Evolutionary conservation across 2,888 invertebrate genomes (phyloP), one percentile per base, ranked within the genome.

Genomic region (Eugnorisma glareosa): DNA sequence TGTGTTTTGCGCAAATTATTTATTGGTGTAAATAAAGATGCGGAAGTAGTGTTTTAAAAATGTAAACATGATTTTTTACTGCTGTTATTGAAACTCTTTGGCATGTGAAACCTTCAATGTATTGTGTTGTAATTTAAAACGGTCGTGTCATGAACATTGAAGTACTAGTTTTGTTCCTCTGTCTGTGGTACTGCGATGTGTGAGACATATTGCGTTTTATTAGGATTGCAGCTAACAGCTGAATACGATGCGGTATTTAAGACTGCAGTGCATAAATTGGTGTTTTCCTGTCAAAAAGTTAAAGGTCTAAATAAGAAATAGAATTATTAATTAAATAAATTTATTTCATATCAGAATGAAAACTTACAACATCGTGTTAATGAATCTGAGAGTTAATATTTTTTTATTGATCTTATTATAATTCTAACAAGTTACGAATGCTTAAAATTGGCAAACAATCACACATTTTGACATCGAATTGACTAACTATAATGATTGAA

Each of bases 261-360:
- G 7, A 73, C 2, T 0, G 24, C 13, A 28, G 6, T 10, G 7
- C 0, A 48, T 35, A 51, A 15, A 54, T 31, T n/a, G 21, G 6
- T 21, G 51, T 45, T 31, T 66, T n/a, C 3, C 15, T 0, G 24
- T 10, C 11, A 35, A 10, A 35, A 28, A 48, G 21, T n/a, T 13
- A n/a, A 28, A 5, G 57, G 21, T 77, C 4, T 8, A 37, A 82
- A 83, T 73, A 73, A 67, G 2, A 73, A 71, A 57, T 48, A 64
- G 15, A n/a, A n/a, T 69, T 18, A 15, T 74, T 66, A 70, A 45
- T 70, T 85, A 80, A 75, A 83, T 72, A 76, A n/a, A 68, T 86
- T 79, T 82, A 79, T 79, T 75, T 61, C 68, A 40, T 59, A 75
- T 73, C 77, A 77, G 68, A 77, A 78, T 73, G 61, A 83, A 64